phyloP scores from a whole-genome alignment of 2,113 vertebrate genomes.

The Chionomys nivalis region DNA sequence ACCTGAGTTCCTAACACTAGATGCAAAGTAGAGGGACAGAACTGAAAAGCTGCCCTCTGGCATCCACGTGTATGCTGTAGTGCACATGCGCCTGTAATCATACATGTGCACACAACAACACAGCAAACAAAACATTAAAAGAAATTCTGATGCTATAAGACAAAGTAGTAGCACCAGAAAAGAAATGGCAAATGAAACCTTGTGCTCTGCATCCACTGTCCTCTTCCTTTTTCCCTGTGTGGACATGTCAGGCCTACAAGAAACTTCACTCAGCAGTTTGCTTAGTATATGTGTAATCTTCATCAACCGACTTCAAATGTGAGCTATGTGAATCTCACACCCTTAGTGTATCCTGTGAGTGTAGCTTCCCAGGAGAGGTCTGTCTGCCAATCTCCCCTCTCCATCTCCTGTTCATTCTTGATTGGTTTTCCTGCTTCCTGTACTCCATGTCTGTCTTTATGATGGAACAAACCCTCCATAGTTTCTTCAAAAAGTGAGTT shows the following conservation, averaged over 20 bases:
- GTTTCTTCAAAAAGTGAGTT: constrained; percentile 2
- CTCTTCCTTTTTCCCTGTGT: rapidly evolving
- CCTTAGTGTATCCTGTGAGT: background rate
- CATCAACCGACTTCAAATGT: background rate
- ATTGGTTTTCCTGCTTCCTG: background rate
- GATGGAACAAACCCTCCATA: background rate
- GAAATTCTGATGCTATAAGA: background rate
- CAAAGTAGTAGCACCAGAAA: background rate
- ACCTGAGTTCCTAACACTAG: background rate
- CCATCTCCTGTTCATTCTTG: background rate
- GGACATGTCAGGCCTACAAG: rapidly evolving
- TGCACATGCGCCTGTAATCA: background rate
- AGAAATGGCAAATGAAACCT: background rate
- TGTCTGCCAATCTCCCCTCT: background rate
- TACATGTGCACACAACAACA: background rate
- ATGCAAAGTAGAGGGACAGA: background rate
- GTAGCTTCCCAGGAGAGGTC: background rate
- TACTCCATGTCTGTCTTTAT: background rate
- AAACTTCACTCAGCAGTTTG: background rate
- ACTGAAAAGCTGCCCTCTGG: background rate
- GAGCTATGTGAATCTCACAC: background rate
- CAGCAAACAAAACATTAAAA: no score
- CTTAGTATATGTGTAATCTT: background rate
- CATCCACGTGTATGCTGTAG: background rate
- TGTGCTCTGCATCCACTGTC: background rate